Base-by-base conservation (phyloP, 2,113 vertebrate genomes). In the Corythoichthys intestinalis region DNA sequence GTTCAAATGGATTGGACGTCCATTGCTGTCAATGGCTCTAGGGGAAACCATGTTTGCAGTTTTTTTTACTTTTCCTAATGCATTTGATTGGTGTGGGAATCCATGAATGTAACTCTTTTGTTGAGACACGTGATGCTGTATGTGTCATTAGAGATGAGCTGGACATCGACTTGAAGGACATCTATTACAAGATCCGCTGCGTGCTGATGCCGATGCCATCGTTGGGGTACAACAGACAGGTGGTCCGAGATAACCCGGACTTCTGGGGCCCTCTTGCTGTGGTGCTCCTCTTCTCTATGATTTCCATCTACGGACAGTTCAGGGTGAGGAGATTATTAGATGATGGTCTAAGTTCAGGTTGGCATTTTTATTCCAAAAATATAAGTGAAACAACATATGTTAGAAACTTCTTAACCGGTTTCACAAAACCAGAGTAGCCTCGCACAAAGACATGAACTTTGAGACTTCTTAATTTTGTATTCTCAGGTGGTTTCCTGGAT, bases 161-260 rank as follows among this genome's bases (percentile, higher is more conserved):
- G 37, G 97, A 98, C 88, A 99, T 98, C 46, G 97, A 99, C 84
- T 89, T 97, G 73, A 99, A 99, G 91, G 97, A 99, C 87, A 98
- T 99, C 89, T 99, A 98, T 84, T 99, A 99, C 89, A 99, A 99
- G 93, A 93, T 99, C 28, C 94, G 96, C 7, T 98, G 97, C 72
- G 97, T 99, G 79, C 88, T 98, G 91, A 99, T 99, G 97, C 97
- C 97, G 69, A 93, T 98, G 95, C 97, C 96, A 28, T 98, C 97
- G 0, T 92, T 98, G 89, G 97, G 97, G 34, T 98, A 95, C 86
- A 99, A 99, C 69, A 93, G 97, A 63, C 97, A 99, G 88, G 97
- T 99, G 64, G 96, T 99, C 77, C 89, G 96, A 90, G 97, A 99
- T 87, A 99, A 98, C 89, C 97, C 97, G 2, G 97, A 99, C 83